Conservation (phyloP, 1,140 invertebrate species). For the Holcopasites calliopsidis region DNA sequence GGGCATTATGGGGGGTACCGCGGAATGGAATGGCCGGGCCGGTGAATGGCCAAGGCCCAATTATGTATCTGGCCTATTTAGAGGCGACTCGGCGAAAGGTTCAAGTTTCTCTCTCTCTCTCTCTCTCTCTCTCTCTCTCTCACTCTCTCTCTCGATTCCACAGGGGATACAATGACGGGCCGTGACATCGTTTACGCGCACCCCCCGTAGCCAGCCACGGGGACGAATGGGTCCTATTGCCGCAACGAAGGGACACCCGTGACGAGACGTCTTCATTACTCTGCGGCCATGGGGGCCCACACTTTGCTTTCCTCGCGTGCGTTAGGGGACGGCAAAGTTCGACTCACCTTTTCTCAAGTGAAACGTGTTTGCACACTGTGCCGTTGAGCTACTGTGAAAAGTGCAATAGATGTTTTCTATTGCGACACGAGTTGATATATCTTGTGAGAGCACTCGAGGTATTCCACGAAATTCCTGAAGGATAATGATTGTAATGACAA, state of each 20-base stretch:
- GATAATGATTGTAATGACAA: no score
- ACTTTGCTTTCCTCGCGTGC: background rate
- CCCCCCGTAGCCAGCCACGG: constrained; percentile 71
- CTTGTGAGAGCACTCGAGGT: no score
- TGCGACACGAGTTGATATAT: no score
- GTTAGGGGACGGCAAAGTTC: background rate
- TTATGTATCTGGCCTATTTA: constrained; percentile 64
- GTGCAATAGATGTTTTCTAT: no score
- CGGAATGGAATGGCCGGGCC: constrained; percentile 32
- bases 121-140: no score
- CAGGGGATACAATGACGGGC: constrained; percentile 67
- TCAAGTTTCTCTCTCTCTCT: constrained; percentile 58
- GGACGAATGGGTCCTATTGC: constrained; percentile 57
- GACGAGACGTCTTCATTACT: constrained; percentile 75
- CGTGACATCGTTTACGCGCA: constrained; percentile 75
- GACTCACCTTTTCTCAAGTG: background rate
- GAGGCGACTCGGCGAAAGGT: constrained; percentile 18
- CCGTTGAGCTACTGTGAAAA: no score
- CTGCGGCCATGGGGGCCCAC: constrained; percentile 62
- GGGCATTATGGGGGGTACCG: constrained; percentile 38
- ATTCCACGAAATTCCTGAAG: no score
- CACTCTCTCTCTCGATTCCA: constrained; percentile 71
- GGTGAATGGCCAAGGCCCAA: constrained; percentile 57
- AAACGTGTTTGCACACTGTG: no score
- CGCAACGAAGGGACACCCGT: constrained; percentile 59